These are phyloP conservation scores for Aurelia coerulea DNA, from an alignment of 30 jellyfish, hydroid and myxozoan species.

Conservation along the genomic window DNA sequence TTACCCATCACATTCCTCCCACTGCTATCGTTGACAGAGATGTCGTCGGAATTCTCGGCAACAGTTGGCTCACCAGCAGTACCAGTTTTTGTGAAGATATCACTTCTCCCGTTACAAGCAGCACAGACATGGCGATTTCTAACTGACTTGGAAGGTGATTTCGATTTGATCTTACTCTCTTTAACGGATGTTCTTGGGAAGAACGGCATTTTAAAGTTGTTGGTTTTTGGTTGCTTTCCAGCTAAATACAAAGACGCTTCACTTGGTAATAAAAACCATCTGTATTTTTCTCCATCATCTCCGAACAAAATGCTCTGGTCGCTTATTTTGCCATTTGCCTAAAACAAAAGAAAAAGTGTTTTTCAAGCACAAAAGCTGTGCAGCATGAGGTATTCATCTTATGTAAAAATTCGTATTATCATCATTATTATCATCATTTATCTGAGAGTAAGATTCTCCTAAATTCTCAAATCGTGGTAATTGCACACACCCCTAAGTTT, in stretches of 20 bases:
- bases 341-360: not conserved
- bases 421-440: too few relatives aligned
- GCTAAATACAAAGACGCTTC: slow-evolving; percentile 75
- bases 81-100: not conserved
- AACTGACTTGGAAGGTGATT: slow-evolving; percentile 31
- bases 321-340: slow-evolving; percentile 53
- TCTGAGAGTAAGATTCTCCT: too few relatives aligned
- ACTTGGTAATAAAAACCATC: slow-evolving; percentile 91
- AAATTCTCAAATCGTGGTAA: too few relatives aligned
- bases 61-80: too few relatives aligned
- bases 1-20: too few relatives aligned
- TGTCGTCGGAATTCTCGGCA: too few relatives aligned
- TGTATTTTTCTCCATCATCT: slow-evolving; percentile 73
- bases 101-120: slow-evolving; percentile 25
- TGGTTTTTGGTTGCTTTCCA: slow-evolving; percentile 29
- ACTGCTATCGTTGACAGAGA: too few relatives aligned
- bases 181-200: slow-evolving; percentile 68
- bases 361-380: not conserved
- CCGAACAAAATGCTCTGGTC: slow-evolving; percentile 83
- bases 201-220: slow-evolving; percentile 69
- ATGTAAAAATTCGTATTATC: not conserved
- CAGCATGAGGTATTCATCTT: not conserved
- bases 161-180: slow-evolving; percentile 37
- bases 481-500: too few relatives aligned
- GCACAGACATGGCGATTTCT: slow-evolving; percentile 52